A percentile compares a stretch with the other conserved stretches of the same genome.
These are phyloP conservation scores for Pherbina coryleti DNA, from an alignment of 2,888 invertebrate species.

Conservation along the genomic window DNA sequence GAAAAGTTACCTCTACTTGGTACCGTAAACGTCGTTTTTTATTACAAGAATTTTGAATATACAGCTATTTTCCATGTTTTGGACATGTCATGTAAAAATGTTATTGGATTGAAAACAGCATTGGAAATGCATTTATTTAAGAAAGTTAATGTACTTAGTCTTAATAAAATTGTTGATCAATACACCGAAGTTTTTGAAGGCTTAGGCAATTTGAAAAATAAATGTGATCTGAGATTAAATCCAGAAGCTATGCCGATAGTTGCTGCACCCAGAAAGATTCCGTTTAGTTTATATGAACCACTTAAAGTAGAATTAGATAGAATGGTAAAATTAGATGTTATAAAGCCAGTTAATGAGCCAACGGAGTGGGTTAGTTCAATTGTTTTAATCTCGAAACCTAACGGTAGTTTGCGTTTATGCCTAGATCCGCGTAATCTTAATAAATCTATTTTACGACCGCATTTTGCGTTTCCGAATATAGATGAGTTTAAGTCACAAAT, in stretches of 20 bases:
- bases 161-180: slow-evolving; percentile 31
- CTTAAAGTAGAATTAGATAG: slow-evolving; percentile 29
- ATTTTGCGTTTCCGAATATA: no score
- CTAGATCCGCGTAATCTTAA: no score
- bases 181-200: slow-evolving; percentile 36
- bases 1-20: slow-evolving; percentile 32
- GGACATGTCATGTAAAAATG: no score
- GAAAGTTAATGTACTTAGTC: slow-evolving; percentile 24
- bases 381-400: slow-evolving; percentile 8
- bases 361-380: no score
- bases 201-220: no score
- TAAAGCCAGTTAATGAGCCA: no score
- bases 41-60: slow-evolving; percentile 7
- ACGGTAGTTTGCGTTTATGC: neutral
- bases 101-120: no score
- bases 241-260: slow-evolving; percentile 32
- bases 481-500: no score
- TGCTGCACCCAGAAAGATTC: slow-evolving; percentile 26
- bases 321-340: no score
- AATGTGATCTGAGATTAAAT: slow-evolving; percentile 20
- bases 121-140: slow-evolving; percentile 33
- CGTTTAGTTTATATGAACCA: slow-evolving; percentile 29
- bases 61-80: no score
- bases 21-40: neutral
- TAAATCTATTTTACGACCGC: no score